Evolutionary conservation across 2,113 vertebrate species (phyloP).

Genomic region (Ranitomeya variabilis): DNA sequence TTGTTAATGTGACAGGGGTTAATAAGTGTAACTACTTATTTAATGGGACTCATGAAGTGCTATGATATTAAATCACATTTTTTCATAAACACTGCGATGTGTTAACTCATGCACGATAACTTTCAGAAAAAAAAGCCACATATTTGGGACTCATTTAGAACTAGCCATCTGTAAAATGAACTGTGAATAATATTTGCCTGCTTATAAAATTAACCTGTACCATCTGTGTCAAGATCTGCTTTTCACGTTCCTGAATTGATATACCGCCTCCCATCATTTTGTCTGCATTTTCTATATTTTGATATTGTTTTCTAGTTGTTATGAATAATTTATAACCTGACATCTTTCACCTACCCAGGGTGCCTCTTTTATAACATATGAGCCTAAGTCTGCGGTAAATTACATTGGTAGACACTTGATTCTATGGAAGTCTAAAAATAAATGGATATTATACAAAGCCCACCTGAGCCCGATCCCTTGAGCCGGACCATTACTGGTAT

Average conservation of each 20-base stretch:
- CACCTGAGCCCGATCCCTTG: constrained; percentile 6
- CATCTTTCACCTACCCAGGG: constrained; percentile 35
- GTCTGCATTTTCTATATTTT: constrained; percentile 49
- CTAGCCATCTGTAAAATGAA: constrained; percentile 59
- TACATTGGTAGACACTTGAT: neutral
- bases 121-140: constrained; percentile 47
- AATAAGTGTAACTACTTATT: constrained; percentile 55
- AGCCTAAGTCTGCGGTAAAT: neutral
- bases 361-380: neutral
- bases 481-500: neutral
- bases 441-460: neutral
- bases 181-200: constrained; percentile 58
- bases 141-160: constrained; percentile 49
- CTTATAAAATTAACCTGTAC: constrained; percentile 58
- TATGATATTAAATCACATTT: constrained; percentile 55
- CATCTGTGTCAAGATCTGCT: constrained; percentile 57
- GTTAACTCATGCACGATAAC: constrained; percentile 50
- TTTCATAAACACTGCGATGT: constrained; percentile 44
- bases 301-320: constrained; percentile 30
- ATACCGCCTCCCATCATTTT: constrained; percentile 52
- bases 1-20: constrained; percentile 59
- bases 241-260: constrained; percentile 23
- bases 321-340: constrained; percentile 51
- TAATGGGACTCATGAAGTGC: constrained; percentile 52
- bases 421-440: neutral